These are phyloP conservation scores for Aplidium turbinatum DNA, from an alignment of 23 tunicate genomes.

Conservation along the genomic window DNA sequence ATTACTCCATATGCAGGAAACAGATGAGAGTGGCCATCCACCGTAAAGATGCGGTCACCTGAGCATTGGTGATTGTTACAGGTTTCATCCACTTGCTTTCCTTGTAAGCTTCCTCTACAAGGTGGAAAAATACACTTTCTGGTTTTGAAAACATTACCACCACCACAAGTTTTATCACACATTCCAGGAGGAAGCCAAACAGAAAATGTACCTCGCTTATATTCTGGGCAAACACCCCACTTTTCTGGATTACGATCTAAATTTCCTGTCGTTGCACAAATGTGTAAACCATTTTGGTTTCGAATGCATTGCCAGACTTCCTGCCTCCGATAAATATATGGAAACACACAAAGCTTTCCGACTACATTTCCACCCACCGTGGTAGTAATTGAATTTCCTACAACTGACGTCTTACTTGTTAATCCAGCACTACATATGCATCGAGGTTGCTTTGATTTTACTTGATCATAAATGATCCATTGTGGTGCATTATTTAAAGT, in stretches of 20 bases:
- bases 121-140: constrained; percentile 68
- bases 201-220: constrained; percentile 46
- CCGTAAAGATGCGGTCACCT: constrained; percentile 51
- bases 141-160: constrained; percentile 42
- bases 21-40: constrained; percentile 50
- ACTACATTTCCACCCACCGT: constrained; percentile 45
- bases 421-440: constrained; percentile 21
- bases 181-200: constrained; percentile 39
- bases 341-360: constrained; percentile 70
- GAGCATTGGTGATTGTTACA: constrained; percentile 61
- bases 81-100: background rate
- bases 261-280: constrained; percentile 54
- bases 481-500: too few relatives aligned
- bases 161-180: constrained; percentile 78
- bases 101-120: constrained; percentile 12
- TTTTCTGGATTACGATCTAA: constrained; percentile 42
- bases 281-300: background rate
- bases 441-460: too few relatives aligned
- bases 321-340: constrained; percentile 40
- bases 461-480: constrained; percentile 37
- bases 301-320: constrained; percentile 56
- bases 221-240: constrained; percentile 74
- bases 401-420: background rate
- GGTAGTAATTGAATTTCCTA: constrained; percentile 26
- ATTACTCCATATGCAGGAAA: constrained; percentile 49